Conservation (phyloP, 2,888 invertebrate species). For the Lampropteryx suffumata region DNA sequence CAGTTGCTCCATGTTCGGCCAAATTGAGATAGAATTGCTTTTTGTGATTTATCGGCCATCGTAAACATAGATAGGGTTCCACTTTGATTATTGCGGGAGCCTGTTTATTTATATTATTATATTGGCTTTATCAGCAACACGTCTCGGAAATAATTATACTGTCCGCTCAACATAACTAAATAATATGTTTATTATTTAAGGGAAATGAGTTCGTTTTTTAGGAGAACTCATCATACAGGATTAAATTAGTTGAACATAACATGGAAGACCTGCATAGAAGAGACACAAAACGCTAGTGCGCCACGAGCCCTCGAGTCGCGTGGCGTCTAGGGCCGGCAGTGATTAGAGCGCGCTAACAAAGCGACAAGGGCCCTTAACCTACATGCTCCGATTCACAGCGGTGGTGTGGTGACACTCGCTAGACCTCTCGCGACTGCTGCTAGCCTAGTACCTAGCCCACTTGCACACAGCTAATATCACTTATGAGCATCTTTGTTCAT, state of each 20-base stretch:
- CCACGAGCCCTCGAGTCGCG: slow-evolving; percentile 70
- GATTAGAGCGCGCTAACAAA: slow-evolving; percentile 83
- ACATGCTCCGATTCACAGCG: slow-evolving; percentile 80
- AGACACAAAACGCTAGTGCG: slow-evolving; percentile 77
- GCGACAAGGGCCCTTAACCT: slow-evolving; percentile 77
- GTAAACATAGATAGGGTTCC: slow-evolving; percentile 38
- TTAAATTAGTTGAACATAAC: slow-evolving; percentile 45
- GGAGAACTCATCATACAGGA: background rate
- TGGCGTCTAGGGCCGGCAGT: slow-evolving; percentile 74
- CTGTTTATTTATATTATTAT: slow-evolving; percentile 42
- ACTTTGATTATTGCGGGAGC: slow-evolving; percentile 41
- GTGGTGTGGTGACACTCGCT: slow-evolving; percentile 62
- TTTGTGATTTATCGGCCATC: slow-evolving; percentile 53
- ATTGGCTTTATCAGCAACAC: slow-evolving; percentile 34
- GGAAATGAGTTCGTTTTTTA: too few species aligned
- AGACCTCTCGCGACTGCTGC: slow-evolving; percentile 53
- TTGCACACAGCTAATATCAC: slow-evolving; percentile 61
- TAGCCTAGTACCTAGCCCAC: slow-evolving; percentile 57
- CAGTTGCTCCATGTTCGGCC: slow-evolving; percentile 48
- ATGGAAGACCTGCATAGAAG: slow-evolving; percentile 58
- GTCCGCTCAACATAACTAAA: background rate
- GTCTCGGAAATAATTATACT: slow-evolving; percentile 9
- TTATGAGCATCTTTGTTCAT: slow-evolving; percentile 31
- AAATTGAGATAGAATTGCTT: slow-evolving; percentile 56
- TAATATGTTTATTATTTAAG: too few species aligned